Percentiles rank a stretch among this genome's conserved stretches.
These are phyloP conservation scores for Mimumesa dahlbomi DNA, from an alignment of 2,888 invertebrate genomes.

Conservation along the genomic window DNA sequence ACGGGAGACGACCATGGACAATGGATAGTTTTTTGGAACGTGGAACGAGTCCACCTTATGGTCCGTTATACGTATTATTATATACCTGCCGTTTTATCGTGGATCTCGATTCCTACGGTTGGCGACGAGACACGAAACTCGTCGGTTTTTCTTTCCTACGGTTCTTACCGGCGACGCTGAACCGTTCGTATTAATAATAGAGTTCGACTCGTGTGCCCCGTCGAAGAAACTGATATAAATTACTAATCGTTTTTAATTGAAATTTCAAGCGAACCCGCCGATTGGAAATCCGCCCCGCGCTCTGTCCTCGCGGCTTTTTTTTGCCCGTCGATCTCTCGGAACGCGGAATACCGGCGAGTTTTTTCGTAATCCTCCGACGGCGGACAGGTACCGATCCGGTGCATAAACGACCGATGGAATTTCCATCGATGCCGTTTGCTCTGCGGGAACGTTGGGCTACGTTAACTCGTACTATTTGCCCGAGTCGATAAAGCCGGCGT, in stretches of 20 bases:
- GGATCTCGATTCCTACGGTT: slow-evolving; percentile 50
- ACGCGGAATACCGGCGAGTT: background rate
- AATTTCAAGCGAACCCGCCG: background rate
- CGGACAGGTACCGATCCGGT: slow-evolving; percentile 17
- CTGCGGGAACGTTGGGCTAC: slow-evolving; percentile 37
- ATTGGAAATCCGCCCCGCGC: background rate
- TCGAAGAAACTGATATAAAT: too few species aligned
- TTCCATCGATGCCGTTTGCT: slow-evolving; percentile 55
- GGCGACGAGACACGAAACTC: too few species aligned
- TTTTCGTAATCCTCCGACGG: background rate
- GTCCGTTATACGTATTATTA: slow-evolving; percentile 63
- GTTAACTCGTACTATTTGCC: slow-evolving; percentile 64
- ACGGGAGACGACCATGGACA: slow-evolving; percentile 67
- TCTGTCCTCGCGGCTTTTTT: background rate
- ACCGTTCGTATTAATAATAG: too few species aligned
- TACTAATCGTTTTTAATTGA: too few species aligned
- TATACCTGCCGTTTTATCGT: slow-evolving; percentile 41
- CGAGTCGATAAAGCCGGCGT: slow-evolving; percentile 64
- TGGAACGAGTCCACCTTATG: slow-evolving; percentile 65
- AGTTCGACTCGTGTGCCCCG: too few species aligned
- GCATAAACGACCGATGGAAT: slow-evolving; percentile 30
- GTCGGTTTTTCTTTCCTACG: too few species aligned
- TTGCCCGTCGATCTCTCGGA: background rate
- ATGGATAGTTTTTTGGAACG: slow-evolving; percentile 71
- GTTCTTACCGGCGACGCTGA: too few species aligned